A percentile compares a stretch with the other conserved stretches of the same genome.
Evolutionary conservation across 2,888 invertebrate genomes (phyloP).

Genomic region (Scaptomyza caliginosa): DNA sequence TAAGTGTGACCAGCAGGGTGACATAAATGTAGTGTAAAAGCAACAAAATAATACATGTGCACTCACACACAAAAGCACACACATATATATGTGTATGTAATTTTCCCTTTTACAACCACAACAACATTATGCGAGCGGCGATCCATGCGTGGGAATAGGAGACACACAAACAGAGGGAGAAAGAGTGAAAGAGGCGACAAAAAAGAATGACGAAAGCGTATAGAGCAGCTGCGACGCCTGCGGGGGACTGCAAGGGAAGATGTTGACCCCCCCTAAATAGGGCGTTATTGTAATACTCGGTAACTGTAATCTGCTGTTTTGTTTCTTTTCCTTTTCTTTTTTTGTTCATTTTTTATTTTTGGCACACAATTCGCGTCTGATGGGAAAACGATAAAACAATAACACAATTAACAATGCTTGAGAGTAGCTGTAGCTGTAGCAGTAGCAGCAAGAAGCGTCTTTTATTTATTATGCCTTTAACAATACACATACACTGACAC

Average conservation of each 20-base stretch:
- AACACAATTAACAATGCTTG: constrained; percentile 64
- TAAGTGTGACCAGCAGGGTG: constrained; percentile 60
- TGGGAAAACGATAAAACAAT: constrained; percentile 70
- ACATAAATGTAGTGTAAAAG: constrained; percentile 56
- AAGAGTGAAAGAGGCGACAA: constrained; percentile 28
- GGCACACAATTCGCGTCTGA: constrained; percentile 65
- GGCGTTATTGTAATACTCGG: constrained; percentile 64
- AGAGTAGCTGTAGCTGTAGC: constrained; percentile 16
- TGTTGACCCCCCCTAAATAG: constrained; percentile 56
- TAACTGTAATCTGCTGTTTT: constrained; percentile 48
- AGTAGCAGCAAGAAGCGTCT: constrained; percentile 39
- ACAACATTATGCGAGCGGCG: constrained; percentile 50
- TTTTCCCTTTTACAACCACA: constrained; percentile 59
- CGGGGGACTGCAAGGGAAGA: constrained; percentile 10
- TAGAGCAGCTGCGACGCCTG: constrained; percentile 29
- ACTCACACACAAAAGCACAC: constrained; percentile 5
- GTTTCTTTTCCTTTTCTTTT: constrained; percentile 17
- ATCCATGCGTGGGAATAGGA: constrained; percentile 62
- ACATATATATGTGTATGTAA: constrained; percentile 11
- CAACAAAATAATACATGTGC: constrained; percentile 44
- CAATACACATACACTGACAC: constrained; percentile 75
- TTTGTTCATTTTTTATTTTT: constrained; percentile 53
- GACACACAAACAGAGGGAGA: constrained; percentile 28
- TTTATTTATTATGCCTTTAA: constrained; percentile 71
- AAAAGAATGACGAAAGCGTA: constrained; percentile 53